Evolutionary conservation across 2,113 vertebrate genomes (phyloP), one percentile per base, ranked within the genome.

Genomic region (Pipra filicauda): DNA sequence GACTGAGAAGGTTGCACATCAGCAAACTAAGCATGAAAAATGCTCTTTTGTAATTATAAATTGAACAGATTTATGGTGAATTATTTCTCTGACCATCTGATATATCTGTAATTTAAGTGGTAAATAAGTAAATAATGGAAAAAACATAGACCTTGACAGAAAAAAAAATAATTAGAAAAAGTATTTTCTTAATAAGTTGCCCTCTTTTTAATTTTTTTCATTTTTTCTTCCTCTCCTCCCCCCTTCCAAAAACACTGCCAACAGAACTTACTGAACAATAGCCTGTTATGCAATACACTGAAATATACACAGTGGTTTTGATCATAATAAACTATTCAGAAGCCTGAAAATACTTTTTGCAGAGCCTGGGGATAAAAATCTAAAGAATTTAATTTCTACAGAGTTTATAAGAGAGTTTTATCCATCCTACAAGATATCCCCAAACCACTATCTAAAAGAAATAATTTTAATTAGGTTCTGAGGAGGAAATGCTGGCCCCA

Each of bases 21-120:
- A 91, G 76, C 46, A 80, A 93, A 94, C 74, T 81, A 93, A 75
- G 91, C 43, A 37, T n/a, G 61, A 91, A 93, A 86, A 92, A 80
- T 43, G 51, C 48, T 72, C 80, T 93, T 95, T 91, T 33, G 9
- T 83, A 95, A 93, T 85, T 57, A 75, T 71, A 80, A 96, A 97
- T 92, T 23, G 97, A 97, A 89, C 4, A 67, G 80, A 95, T 97
- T 96, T 94, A 91, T 58, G n/a, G 64, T 91, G 94, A 97, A 96
- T 96, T 86, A 86, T 41, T 76, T 54, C 64, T 91, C 91, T 95
- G 69, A 85, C 17, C 31, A 74, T 41, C 52, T 70, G 71, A 70
- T 43, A 80, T 44, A 92, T 75, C 52, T 92, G 27, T 79, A 91
- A 92, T 31, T 88, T 88, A 91, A 46, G 43, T 64, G 22, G 31